Evolutionary conservation across 2,888 invertebrate species (phyloP).

Genomic region (Byasa hedistus): DNA sequence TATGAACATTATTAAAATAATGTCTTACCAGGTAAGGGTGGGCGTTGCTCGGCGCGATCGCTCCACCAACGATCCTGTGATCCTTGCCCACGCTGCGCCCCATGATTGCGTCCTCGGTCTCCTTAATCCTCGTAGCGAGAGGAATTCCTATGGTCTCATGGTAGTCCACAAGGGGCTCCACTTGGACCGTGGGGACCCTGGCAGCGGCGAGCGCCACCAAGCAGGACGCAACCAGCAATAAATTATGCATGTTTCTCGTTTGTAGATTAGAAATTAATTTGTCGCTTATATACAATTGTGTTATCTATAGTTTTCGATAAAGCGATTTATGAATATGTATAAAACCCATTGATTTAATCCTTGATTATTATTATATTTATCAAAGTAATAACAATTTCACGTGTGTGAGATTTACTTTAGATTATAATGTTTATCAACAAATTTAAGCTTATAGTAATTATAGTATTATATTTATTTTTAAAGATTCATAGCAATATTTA

Average conservation of each 20-base stretch:
- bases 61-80: slow-evolving; percentile 54
- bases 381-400: slow-evolving; percentile 11
- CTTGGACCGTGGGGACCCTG: slow-evolving; percentile 33
- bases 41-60: slow-evolving; percentile 41
- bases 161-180: slow-evolving; percentile 43
- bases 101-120: slow-evolving; percentile 40
- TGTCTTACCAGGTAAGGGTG: slow-evolving; percentile 45
- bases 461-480: too few species aligned
- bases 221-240: slow-evolving; percentile 30
- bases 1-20: too few species aligned
- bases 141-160: slow-evolving; percentile 56
- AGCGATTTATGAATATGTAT: slow-evolving; percentile 2
- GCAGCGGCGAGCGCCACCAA: slow-evolving; percentile 39
- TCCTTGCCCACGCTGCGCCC: slow-evolving; percentile 32
- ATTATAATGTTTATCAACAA: slow-evolving; percentile 9
- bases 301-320: slow-evolving; percentile 16
- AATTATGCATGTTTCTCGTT: slow-evolving; percentile 17
- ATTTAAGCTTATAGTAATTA: not conserved
- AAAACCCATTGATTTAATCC: slow-evolving; percentile 19
- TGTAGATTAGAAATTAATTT: not conserved
- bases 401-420: slow-evolving; percentile 7
- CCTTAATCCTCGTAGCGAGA: slow-evolving; percentile 50
- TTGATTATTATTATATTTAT: slow-evolving; percentile 20
- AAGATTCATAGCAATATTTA: too few species aligned
- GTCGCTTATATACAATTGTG: slow-evolving; percentile 17